Percentiles rank a stretch among this genome's conserved stretches.
phyloP scores from a whole-genome alignment of 2,888 invertebrate genomes.

The Phasia obesa region DNA sequence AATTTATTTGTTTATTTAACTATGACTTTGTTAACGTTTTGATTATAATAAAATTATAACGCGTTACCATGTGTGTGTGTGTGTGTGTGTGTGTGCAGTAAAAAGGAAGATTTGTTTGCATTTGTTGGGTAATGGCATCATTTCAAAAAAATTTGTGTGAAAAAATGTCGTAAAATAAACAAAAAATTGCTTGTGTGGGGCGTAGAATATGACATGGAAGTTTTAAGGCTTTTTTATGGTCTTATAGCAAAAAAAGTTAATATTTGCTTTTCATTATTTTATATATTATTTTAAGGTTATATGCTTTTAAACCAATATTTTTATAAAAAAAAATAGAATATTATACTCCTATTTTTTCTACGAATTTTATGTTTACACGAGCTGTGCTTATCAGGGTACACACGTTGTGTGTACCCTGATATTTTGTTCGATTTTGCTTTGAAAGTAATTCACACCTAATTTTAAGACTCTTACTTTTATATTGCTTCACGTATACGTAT shows the following conservation, averaged over 20 bases:
- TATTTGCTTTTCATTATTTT: background rate
- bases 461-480: too few relatives aligned
- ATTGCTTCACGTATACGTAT: too few relatives aligned
- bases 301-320: too few relatives aligned
- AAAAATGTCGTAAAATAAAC: background rate
- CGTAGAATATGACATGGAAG: background rate
- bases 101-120: background rate
- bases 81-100: background rate
- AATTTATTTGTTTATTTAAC: constrained; percentile 35
- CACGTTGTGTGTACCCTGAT: too few relatives aligned
- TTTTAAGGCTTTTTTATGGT: background rate
- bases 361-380: too few relatives aligned
- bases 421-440: too few relatives aligned
- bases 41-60: constrained; percentile 49
- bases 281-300: too few relatives aligned
- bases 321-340: too few relatives aligned
- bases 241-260: background rate
- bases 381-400: too few relatives aligned
- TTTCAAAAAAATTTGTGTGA: background rate
- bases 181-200: background rate
- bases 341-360: too few relatives aligned
- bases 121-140: background rate
- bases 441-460: too few relatives aligned
- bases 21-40: constrained; percentile 41
- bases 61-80: background rate